Evolutionary conservation across 2,888 invertebrate species (phyloP), one percentile per base, ranked within the genome.

Genomic region (Drosophila eohydei): DNA sequence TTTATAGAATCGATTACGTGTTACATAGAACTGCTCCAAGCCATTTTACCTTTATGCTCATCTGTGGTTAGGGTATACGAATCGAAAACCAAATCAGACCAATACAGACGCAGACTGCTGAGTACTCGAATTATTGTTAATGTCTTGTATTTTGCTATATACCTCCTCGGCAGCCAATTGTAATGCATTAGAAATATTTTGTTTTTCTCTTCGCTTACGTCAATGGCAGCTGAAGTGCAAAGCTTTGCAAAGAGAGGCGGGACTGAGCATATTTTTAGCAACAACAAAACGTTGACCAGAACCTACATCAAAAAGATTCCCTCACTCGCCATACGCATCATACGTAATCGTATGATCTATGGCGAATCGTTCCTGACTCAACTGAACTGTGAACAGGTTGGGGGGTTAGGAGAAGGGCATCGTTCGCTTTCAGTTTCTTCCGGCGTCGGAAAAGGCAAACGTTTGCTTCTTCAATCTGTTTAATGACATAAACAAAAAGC

Each of bases 341-440:
- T 61, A 67, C 58, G 73, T 52, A 62, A 57, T 63, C 60, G 28
- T 4, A 60, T 38, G 73, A 66, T 67, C 41, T 34, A 51, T 38
- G 34, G 36, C 43, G 46, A 46, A 30, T 14, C 21, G 40, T 41
- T 60, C 43, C 50, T 40, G 59, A 34, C 54, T 44, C 32, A 71
- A 58, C 41, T 40, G 36, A 57, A 63, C 16, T 65, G 72, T 48
- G 52, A 68, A 41, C 61, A 54, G 28, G 30, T 21, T 8, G 34
- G 34, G 34, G 34, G 38, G 40, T 4, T 40, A 26, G 51, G 16
- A n/a, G 43, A 43, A 44, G 16, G 38, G 38, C 40, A 46, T 21
- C 41, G 48, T 64, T 64, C 63, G 75, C 80, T 81, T 86, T 83
- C 84, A 34, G 48, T 84, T 84, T 88, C 74, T 78, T 88, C 76